Evolutionary conservation across 2,888 invertebrate species (phyloP).

Genomic region (Exephanes ischioxanthus): DNA sequence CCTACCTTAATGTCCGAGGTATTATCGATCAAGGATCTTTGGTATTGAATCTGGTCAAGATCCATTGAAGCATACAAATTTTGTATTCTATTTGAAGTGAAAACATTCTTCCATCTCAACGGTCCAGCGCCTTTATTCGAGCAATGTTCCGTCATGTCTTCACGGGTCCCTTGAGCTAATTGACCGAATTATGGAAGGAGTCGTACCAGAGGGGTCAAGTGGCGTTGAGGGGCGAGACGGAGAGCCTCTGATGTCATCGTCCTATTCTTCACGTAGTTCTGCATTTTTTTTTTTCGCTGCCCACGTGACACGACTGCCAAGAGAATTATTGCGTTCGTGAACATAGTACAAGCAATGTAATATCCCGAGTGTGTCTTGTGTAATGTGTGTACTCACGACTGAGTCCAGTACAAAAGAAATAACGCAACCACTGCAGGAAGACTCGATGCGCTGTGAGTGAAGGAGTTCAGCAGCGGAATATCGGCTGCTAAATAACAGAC

Average conservation of each 20-base stretch:
- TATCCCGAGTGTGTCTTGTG: constrained; percentile 66
- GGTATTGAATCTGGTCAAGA: not conserved
- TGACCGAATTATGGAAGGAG: constrained; percentile 80
- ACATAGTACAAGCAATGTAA: constrained; percentile 61
- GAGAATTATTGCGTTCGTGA: constrained; percentile 64
- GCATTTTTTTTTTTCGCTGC: constrained; percentile 53
- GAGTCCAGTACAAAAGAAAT: constrained; percentile 69
- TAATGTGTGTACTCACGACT: constrained; percentile 54
- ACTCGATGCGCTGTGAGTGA: constrained; percentile 75
- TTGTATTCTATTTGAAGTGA: not conserved
- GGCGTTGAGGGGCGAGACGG: constrained; percentile 66
- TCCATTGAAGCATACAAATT: not conserved
- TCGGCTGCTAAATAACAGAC: not conserved
- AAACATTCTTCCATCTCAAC: constrained; percentile 24
- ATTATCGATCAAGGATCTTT: not conserved
- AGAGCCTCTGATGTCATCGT: constrained; percentile 78
- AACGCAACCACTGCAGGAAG: constrained; percentile 63
- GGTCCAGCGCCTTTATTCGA: constrained; percentile 30
- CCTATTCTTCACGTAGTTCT: constrained; percentile 68
- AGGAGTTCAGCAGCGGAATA: constrained; percentile 1
- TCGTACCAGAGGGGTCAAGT: constrained; percentile 75
- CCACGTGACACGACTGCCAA: constrained; percentile 50
- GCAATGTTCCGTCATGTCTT: constrained; percentile 19
- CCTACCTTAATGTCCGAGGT: too few relatives aligned
- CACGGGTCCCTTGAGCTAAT: constrained; percentile 68